Evolutionary conservation across 2,797 vertebrate genomes (phyloP).

Genomic region (Labeo calbasu): DNA sequence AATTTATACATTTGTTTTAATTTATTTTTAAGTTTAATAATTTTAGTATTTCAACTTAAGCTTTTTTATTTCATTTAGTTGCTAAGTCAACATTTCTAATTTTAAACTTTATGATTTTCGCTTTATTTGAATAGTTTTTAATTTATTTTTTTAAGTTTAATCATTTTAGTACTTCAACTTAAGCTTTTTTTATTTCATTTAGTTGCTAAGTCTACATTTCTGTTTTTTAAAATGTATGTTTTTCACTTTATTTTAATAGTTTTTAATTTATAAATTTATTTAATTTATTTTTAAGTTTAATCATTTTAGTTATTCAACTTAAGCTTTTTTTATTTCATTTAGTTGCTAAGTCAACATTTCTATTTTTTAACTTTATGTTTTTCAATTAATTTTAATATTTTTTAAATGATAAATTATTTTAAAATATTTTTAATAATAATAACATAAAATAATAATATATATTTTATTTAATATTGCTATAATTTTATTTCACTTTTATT

Average conservation of each 20-base stretch:
- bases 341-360: not conserved
- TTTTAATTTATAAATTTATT: too few species aligned
- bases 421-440: too few species aligned
- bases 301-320: too few species aligned
- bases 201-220: not conserved
- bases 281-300: too few species aligned
- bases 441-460: too few species aligned
- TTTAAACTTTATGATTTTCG: not conserved
- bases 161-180: not conserved
- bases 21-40: too few species aligned
- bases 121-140: not conserved
- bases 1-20: too few species aligned
- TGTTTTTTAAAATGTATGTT: not conserved
- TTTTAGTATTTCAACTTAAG: too few species aligned
- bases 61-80: not conserved
- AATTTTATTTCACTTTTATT: not conserved
- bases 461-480: not conserved
- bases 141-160: not conserved
- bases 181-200: not conserved
- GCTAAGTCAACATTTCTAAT: not conserved
- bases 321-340: not conserved
- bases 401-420: too few species aligned
- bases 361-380: not conserved
- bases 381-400: not conserved
- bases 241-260: too few species aligned